Evolutionary conservation across 2,797 vertebrate genomes (phyloP).

Genomic region (Phrynocephalus vlangalii): DNA sequence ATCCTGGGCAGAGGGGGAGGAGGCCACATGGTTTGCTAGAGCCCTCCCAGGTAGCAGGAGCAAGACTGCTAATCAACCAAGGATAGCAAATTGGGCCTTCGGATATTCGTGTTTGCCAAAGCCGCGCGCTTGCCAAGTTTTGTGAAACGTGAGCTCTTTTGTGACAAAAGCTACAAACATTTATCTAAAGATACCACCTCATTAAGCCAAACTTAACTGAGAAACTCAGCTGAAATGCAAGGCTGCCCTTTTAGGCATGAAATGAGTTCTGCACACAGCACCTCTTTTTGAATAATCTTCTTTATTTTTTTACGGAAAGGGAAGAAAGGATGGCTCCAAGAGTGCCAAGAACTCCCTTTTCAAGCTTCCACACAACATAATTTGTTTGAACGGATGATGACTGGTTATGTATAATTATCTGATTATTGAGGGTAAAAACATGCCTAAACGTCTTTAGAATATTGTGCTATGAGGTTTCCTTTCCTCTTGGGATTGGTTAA

Average conservation of each 20-base stretch:
- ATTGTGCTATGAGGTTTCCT: constrained; percentile 55
- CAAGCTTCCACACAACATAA: constrained; percentile 68
- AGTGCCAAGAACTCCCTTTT: constrained; percentile 68
- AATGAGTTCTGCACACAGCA: constrained; percentile 52
- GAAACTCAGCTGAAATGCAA: constrained; percentile 11
- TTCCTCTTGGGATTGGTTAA: constrained; percentile 62
- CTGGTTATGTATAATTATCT: constrained; percentile 71
- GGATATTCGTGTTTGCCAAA: constrained; percentile 46
- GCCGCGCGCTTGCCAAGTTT: constrained; percentile 62
- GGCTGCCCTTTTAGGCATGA: constrained; percentile 41
- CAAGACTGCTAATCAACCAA: constrained; percentile 64
- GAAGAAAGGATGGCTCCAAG: constrained; percentile 64
- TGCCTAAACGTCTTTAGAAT: constrained; percentile 51
- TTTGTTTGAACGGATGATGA: constrained; percentile 72
- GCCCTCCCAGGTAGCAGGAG: constrained; percentile 28
- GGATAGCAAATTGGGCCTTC: constrained; percentile 48
- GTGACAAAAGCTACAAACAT: constrained; percentile 68
- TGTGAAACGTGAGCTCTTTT: constrained; percentile 64
- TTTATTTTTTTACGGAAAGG: constrained; percentile 25
- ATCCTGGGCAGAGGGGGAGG: neutral
- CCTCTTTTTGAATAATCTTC: constrained; percentile 54
- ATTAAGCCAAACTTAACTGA: constrained; percentile 59
- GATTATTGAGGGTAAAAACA: constrained; percentile 54
- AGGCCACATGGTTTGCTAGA: neutral
- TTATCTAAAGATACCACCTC: constrained; percentile 68